These are phyloP conservation scores for Noctua comes DNA, from an alignment of 2,888 invertebrate genomes.

Conservation along the genomic window DNA sequence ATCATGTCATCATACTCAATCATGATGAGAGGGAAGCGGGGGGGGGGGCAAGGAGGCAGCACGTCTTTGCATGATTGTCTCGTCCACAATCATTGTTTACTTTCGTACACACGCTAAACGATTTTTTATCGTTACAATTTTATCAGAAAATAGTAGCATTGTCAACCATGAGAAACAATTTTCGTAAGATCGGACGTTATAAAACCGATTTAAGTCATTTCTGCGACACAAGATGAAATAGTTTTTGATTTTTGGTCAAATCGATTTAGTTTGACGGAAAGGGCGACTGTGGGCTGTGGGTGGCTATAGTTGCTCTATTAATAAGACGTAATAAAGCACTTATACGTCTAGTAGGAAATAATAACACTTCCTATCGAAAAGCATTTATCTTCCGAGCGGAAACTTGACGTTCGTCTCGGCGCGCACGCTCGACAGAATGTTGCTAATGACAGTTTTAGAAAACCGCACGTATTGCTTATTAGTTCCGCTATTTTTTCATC, in stretches of 20 bases:
- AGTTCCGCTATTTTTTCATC: no score
- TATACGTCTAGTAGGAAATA: constrained; percentile 74
- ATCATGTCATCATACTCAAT: constrained; percentile 49
- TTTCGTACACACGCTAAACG: constrained; percentile 29
- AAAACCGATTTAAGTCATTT: constrained; percentile 2
- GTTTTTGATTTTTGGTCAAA: constrained; percentile 40
- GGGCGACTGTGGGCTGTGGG: constrained; percentile 49
- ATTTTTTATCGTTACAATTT: constrained; percentile 21
- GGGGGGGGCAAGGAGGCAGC: not conserved
- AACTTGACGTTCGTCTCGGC: constrained; percentile 61
- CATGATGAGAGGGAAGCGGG: not conserved
- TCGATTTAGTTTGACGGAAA: constrained; percentile 36
- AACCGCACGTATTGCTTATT: not conserved
- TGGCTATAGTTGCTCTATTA: constrained; percentile 51
- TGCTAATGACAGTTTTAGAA: not conserved
- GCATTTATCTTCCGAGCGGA: constrained; percentile 76
- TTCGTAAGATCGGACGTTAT: not conserved
- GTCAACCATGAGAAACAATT: constrained; percentile 23
- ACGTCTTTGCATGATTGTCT: constrained; percentile 25
- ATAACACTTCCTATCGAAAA: constrained; percentile 79
- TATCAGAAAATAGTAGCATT: constrained; percentile 36
- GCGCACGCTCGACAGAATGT: constrained; percentile 9
- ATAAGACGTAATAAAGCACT: constrained; percentile 67
- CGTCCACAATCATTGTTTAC: constrained; percentile 28
- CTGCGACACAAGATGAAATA: not conserved